These are phyloP conservation scores for Corythucha ciliata DNA, from an alignment of 2,888 invertebrate genomes.

Conservation along the genomic window DNA sequence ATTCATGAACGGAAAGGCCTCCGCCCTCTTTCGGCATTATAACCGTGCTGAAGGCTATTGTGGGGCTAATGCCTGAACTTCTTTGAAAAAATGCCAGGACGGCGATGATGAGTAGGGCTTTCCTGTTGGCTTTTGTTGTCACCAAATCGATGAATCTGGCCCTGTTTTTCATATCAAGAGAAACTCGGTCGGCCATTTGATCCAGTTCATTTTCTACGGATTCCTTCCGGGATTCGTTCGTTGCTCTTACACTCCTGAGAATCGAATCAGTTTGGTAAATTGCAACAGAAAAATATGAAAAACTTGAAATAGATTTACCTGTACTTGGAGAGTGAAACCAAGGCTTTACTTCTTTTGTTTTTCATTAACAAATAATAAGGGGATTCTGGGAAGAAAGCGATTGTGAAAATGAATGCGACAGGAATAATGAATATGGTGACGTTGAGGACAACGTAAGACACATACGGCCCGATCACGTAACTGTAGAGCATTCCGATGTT, in stretches of 20 bases:
- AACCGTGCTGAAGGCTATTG: constrained; percentile 52
- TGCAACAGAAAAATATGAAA: no score
- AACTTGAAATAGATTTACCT: no score
- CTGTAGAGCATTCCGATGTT: constrained; percentile 34
- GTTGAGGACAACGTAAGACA: constrained; percentile 30
- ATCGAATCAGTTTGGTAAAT: no score
- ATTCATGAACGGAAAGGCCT: constrained; percentile 19
- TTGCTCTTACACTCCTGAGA: no score
- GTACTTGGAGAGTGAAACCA: constrained; percentile 23
- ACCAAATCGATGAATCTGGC: constrained; percentile 30
- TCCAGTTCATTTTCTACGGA: constrained; percentile 27
- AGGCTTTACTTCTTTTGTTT: constrained; percentile 39
- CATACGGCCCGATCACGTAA: constrained; percentile 30
- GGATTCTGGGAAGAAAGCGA: constrained; percentile 53
- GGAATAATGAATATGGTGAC: constrained; percentile 42
- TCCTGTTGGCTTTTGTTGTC: constrained; percentile 29
- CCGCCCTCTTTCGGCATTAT: constrained; percentile 48
- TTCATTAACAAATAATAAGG: constrained; percentile 52
- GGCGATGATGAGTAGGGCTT: constrained; percentile 32
- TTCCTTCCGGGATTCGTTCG: constrained; percentile 7
- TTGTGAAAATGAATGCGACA: constrained; percentile 44
- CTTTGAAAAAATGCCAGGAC: constrained; percentile 42
- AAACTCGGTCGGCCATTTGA: constrained; percentile 24
- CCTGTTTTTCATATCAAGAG: constrained; percentile 29
- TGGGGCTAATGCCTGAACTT: constrained; percentile 54